Evolutionary conservation across 2,888 invertebrate genomes (phyloP).

Genomic region (Pasiphila rectangulata): DNA sequence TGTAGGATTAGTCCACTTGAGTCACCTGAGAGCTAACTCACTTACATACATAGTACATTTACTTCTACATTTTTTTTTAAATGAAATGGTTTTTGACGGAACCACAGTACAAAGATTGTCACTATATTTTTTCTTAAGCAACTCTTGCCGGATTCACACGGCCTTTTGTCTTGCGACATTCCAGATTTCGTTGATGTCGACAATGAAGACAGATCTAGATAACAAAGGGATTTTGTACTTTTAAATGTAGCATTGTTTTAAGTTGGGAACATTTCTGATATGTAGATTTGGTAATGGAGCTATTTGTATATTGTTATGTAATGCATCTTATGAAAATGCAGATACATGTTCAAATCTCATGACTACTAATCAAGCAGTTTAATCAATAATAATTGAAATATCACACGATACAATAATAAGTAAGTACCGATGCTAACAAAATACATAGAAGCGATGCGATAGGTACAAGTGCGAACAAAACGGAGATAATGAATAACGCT

Average conservation of each 20-base stretch:
- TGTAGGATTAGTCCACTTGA: too few relatives aligned
- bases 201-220: conserved; percentile 47
- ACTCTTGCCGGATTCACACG: conserved; percentile 62
- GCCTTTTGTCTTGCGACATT: conserved; percentile 67
- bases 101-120: conserved; percentile 15
- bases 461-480: conserved; percentile 28
- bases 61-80: too few relatives aligned
- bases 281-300: conserved; percentile 51
- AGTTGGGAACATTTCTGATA: conserved; percentile 58
- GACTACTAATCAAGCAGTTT: neutral
- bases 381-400: neutral
- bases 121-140: conserved; percentile 57
- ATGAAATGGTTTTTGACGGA: conserved; percentile 12
- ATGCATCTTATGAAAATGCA: neutral
- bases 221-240: conserved; percentile 69
- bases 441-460: conserved; percentile 19
- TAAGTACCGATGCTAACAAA: conserved; percentile 12
- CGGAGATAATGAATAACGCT: conserved; percentile 29
- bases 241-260: conserved; percentile 70
- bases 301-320: conserved; percentile 35
- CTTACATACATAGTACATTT: too few relatives aligned
- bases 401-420: neutral
- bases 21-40: too few relatives aligned
- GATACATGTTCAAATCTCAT: neutral
- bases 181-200: conserved; percentile 61